Percentiles rank a stretch among this genome's conserved stretches.
These are phyloP conservation scores for Dryadula phaetusa DNA, from an alignment of 2,888 invertebrate species.

Conservation along the genomic window DNA sequence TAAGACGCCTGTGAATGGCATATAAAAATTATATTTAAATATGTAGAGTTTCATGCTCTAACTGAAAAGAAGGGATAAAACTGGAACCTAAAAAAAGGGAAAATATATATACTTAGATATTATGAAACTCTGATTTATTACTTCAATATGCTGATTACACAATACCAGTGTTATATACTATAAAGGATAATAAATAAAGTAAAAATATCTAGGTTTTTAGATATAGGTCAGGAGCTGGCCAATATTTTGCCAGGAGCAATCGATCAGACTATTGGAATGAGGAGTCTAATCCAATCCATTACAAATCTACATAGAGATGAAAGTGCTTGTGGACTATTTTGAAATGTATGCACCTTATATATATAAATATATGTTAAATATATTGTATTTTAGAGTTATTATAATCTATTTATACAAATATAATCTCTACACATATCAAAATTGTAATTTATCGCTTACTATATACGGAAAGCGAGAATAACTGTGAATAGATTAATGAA, in stretches of 20 bases:
- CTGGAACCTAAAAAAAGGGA: no score
- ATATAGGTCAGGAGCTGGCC: slow-evolving; percentile 5
- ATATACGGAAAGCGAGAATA: no score
- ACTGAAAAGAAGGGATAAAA: no score
- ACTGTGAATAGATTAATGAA: no score
- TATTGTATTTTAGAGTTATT: neutral
- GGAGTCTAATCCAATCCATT: neutral
- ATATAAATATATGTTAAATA: neutral
- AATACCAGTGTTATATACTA: no score
- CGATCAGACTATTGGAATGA: neutral
- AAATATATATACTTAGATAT: neutral
- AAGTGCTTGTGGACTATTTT: neutral
- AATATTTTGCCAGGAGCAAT: slow-evolving; percentile 7
- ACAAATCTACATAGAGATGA: slow-evolving; percentile 11
- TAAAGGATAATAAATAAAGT: neutral
- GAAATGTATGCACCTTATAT: neutral
- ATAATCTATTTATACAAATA: no score
- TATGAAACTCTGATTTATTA: neutral
- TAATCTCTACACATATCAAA: no score
- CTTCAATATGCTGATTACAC: neutral
- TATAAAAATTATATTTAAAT: no score
- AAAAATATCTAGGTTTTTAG: neutral
- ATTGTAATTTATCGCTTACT: no score
- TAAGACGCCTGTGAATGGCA: no score
- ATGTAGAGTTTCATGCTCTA: no score